phyloP scores from a whole-genome alignment of 2,888 invertebrate genomes.

The Tryphoninae sp. region DNA sequence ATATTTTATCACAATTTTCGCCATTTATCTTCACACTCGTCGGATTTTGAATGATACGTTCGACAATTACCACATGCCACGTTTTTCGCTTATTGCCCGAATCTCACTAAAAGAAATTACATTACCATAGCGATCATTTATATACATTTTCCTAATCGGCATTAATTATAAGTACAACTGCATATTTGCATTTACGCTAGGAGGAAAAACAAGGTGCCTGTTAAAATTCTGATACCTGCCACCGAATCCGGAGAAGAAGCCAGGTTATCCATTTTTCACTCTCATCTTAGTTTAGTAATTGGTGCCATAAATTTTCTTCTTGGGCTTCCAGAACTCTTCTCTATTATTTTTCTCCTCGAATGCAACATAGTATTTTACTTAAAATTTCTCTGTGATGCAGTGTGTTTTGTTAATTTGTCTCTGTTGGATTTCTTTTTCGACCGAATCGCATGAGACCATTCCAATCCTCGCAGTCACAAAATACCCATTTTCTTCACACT shows the following conservation, averaged over 20 bases:
- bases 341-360: background rate
- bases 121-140: background rate
- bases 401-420: background rate
- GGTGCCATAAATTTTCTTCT: constrained; percentile 65
- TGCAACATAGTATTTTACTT: background rate
- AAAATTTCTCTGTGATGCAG: background rate
- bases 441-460: background rate
- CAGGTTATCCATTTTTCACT: constrained; percentile 77
- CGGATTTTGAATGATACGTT: background rate
- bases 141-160: background rate
- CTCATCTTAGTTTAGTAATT: constrained; percentile 67
- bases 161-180: constrained; percentile 44
- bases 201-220: constrained; percentile 81
- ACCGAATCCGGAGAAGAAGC: constrained; percentile 77
- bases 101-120: constrained; percentile 11
- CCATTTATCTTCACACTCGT: background rate
- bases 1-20: background rate
- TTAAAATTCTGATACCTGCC: constrained; percentile 80
- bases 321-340: constrained; percentile 31
- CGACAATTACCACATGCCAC: constrained; percentile 1
- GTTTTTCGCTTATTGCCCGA: background rate
- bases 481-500: background rate
- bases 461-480: background rate
- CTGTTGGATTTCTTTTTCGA: background rate
- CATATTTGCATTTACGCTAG: constrained; percentile 75